Evolutionary conservation across 2,113 vertebrate species (phyloP).

Genomic region (Leptocoma aspasia): DNA sequence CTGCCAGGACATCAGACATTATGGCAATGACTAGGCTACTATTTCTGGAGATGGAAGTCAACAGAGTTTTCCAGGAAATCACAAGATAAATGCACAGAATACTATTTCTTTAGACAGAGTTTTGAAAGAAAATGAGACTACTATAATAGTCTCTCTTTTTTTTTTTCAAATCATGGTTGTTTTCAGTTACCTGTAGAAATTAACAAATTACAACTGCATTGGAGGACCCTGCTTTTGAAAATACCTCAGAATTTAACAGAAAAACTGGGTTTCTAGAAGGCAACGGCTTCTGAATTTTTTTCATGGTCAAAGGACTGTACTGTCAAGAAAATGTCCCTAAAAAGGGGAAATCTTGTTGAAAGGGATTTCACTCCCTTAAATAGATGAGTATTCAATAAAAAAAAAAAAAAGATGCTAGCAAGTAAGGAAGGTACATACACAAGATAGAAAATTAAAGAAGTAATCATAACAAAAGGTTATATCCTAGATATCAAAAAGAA

Average conservation of each 20-base stretch:
- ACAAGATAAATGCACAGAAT: background rate
- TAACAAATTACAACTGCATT: background rate
- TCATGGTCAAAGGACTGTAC: background rate
- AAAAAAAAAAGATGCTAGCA: background rate
- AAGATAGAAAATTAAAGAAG: background rate
- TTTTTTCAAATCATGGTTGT: rapidly evolving
- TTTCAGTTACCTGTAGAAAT: background rate
- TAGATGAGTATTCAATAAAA: background rate
- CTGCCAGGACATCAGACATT: background rate
- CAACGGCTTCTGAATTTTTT: background rate
- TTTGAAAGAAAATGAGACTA: background rate
- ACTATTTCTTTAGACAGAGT: background rate
- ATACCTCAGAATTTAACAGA: background rate
- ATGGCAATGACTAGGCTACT: background rate
- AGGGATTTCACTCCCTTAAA: background rate
- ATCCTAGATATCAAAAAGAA: background rate
- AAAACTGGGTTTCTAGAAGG: background rate
- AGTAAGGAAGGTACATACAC: background rate
- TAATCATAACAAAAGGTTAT: background rate
- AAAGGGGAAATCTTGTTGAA: background rate
- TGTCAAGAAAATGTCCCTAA: background rate
- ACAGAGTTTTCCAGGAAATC: background rate
- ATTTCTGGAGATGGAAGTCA: background rate
- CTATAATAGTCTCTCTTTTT: background rate
- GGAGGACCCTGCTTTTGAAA: background rate